Conservation (phyloP, 2,797 vertebrate genomes). For the Sylvilagus floridanus region DNA sequence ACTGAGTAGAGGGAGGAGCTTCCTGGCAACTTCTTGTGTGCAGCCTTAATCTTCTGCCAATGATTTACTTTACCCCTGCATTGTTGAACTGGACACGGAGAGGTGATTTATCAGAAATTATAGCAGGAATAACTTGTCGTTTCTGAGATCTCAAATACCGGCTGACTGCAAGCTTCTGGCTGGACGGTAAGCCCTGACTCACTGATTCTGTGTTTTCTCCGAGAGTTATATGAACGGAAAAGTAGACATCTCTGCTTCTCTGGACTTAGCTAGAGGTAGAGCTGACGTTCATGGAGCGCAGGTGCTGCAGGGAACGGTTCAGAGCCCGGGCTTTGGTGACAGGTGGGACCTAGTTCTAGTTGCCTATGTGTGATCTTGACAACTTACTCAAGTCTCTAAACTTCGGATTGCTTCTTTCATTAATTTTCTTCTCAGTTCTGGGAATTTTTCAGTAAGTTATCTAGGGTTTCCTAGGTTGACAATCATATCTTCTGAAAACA, state of each 20-base stretch:
- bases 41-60: slow-evolving; percentile 55
- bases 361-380: not conserved
- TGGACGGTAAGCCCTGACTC: slow-evolving; percentile 64
- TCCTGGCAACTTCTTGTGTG: slow-evolving; percentile 11
- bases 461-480: not conserved
- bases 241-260: not conserved
- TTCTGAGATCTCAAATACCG: slow-evolving; percentile 9
- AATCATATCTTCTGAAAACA: slow-evolving; percentile 17
- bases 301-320: not conserved
- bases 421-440: slow-evolving; percentile 27
- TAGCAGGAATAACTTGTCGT: slow-evolving; percentile 62
- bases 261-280: not conserved
- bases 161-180: slow-evolving; percentile 2
- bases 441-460: slow-evolving; percentile 1
- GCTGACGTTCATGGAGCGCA: not conserved
- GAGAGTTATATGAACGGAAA: not conserved
- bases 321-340: not conserved
- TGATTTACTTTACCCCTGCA: slow-evolving; percentile 57
- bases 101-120: slow-evolving; percentile 59
- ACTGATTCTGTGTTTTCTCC: slow-evolving; percentile 52
- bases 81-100: slow-evolving; percentile 37
- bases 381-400: not conserved
- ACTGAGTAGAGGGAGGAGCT: slow-evolving; percentile 64
- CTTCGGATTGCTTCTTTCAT: slow-evolving; percentile 25
- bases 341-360: not conserved